Evolutionary conservation across 1,140 invertebrate genomes (phyloP), one percentile per base, ranked within the genome.

Genomic region (Drosophila orosa): DNA sequence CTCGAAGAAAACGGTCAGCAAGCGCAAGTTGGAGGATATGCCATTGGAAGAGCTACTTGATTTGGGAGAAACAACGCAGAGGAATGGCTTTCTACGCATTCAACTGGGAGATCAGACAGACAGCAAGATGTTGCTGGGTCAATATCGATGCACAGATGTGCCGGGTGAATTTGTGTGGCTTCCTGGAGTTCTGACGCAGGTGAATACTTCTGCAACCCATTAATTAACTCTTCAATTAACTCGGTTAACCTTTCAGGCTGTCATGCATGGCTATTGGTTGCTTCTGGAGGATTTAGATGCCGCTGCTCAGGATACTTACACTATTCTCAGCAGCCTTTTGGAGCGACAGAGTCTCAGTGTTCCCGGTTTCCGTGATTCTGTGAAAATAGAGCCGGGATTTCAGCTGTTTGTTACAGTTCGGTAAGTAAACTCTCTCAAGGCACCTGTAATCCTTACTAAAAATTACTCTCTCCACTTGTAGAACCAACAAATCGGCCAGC

Each of bases 81-180:
- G 24, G 12, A 91, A 91, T 65, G 91, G 91, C n/a, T 92, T 92
- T 50, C 47, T 92, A 22, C 84, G 91, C 92, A 95, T 99, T 29
- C 98, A 99, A 91, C 93, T 99, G 6, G 98, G 98, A 4, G 98
- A 99, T 93, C 98, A 99, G 92, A 98, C 98, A n/a, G 99, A 99
- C 92, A 97, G 97, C 52, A 98, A 98, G 93, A 96, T 98, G 93
- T 91, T 99, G 15, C 92, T 99, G 12, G 99, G 99, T 7, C 97
- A 97, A 27, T 99, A 99, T 93, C 94, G 96, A 76, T 99, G 98
- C 91, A 99, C 98, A 0, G 98, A 99, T 91, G 94, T 98, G 35
- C 98, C 98, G 5, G 98, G 98, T 37, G 97, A 99, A 93, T 99
- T 99, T 93, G 92, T 98, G 29, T 99, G 98, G 98, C 95, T 97